phyloP scores from a whole-genome alignment of 2,797 vertebrate genomes.

The Pantherophis vulpinus region DNA sequence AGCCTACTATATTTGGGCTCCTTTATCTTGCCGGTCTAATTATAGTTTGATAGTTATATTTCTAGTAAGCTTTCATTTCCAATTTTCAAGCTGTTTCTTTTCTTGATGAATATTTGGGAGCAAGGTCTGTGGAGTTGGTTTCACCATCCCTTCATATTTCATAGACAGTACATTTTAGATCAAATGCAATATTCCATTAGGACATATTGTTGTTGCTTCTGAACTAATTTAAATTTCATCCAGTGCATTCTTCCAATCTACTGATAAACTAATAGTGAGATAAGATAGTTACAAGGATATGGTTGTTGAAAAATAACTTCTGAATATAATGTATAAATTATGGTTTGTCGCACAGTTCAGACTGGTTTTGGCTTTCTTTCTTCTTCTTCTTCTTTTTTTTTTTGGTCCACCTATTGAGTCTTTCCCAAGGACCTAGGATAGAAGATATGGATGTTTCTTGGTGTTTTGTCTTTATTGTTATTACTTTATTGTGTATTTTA shows the following conservation, averaged over 20 bases:
- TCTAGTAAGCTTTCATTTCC: background rate
- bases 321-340: background rate
- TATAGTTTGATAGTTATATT: background rate
- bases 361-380: no score
- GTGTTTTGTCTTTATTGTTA: background rate
- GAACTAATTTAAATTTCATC: conserved; percentile 46
- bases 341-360: no score
- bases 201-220: conserved; percentile 36
- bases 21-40: background rate
- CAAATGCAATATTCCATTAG: conserved; percentile 38
- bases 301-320: background rate
- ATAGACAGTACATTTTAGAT: background rate
- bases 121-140: background rate
- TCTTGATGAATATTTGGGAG: background rate
- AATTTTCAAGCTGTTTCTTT: background rate
- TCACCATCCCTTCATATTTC: background rate
- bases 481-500: background rate
- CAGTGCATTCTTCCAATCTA: conserved; percentile 41
- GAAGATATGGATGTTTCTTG: background rate
- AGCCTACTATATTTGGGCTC: background rate
- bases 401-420: background rate
- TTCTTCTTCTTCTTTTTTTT: no score
- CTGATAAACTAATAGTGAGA: conserved; percentile 31
- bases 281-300: conserved; percentile 40
- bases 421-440: background rate